Conservation (phyloP, 2,888 invertebrate species). For the Cephalotes varians region DNA sequence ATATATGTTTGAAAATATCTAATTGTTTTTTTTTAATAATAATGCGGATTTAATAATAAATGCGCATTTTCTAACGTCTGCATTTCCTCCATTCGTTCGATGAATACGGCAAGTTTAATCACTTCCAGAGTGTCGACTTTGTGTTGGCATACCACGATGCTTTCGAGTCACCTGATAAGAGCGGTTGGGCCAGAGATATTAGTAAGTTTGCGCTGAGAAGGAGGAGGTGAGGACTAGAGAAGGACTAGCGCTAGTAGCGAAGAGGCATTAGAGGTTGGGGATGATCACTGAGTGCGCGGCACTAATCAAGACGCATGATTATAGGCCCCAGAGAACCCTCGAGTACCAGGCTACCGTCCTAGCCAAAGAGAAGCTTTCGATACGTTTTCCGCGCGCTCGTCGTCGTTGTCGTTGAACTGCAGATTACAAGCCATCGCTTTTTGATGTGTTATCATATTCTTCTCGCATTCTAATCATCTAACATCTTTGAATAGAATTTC, state of each 20-base stretch:
- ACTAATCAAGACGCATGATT: constrained; percentile 86
- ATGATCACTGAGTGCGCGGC: constrained; percentile 85
- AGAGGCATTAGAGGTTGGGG: constrained; percentile 83
- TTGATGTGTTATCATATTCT: constrained; percentile 59
- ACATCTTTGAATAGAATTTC: neutral
- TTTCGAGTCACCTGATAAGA: constrained; percentile 72
- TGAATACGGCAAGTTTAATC: constrained; percentile 19
- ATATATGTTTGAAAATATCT: neutral
- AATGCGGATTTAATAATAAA: too few relatives aligned
- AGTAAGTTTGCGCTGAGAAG: constrained; percentile 77
- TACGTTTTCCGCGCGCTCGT: constrained; percentile 73
- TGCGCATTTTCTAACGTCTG: neutral
- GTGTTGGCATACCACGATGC: constrained; percentile 11
- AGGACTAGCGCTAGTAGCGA: constrained; percentile 73
- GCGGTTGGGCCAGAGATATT: constrained; percentile 75
- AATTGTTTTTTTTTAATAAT: neutral
- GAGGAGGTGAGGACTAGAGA: constrained; percentile 72
- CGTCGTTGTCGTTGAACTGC: constrained; percentile 70
- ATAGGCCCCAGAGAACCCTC: constrained; percentile 83
- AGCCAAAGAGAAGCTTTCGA: constrained; percentile 72
- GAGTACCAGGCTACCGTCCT: constrained; percentile 70
- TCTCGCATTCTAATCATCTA: constrained; percentile 6
- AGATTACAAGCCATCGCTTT: constrained; percentile 78
- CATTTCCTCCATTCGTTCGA: neutral
- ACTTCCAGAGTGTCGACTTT: constrained; percentile 24